Conservation (phyloP, 2,113 vertebrate genomes). For the Microtus pennsylvanicus region DNA sequence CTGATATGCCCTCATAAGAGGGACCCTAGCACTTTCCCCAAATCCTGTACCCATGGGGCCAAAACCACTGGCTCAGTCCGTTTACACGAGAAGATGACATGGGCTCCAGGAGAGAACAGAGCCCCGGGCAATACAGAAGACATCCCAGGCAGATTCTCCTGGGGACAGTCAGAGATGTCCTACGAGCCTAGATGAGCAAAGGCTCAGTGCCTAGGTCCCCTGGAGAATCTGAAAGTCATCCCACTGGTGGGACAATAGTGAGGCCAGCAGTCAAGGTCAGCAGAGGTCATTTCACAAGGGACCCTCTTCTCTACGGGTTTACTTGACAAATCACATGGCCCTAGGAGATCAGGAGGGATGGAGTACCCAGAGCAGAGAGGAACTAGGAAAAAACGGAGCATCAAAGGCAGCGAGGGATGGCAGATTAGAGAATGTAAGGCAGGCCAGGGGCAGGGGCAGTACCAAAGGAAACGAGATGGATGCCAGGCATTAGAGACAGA, state of each 20-base stretch:
- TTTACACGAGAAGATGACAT: rapidly evolving
- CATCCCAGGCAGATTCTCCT: neutral
- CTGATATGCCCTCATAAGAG: neutral
- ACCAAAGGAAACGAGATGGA: too few species aligned
- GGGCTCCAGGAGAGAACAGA: neutral
- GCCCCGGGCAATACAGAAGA: rapidly evolving
- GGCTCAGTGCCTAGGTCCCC: too few species aligned
- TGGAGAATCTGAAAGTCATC: neutral
- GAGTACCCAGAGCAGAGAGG: neutral
- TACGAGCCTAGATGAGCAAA: neutral
- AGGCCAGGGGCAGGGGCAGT: neutral
- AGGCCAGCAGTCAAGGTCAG: neutral
- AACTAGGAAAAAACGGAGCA: rapidly evolving
- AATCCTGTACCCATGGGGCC: too few species aligned
- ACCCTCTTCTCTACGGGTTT: neutral
- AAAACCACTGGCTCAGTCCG: neutral
- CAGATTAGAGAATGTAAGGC: neutral
- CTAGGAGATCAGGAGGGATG: neutral
- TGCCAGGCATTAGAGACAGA: neutral
- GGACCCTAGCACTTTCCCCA: too few species aligned
- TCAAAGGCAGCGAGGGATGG: neutral
- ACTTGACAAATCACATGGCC: neutral
- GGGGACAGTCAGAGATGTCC: too few species aligned
- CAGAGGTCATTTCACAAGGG: too few species aligned
- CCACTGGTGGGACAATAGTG: rapidly evolving